phyloP scores from a whole-genome alignment of 37 sponge, comb jelly and placozoan species.

The Bolinopsis microptera region DNA sequence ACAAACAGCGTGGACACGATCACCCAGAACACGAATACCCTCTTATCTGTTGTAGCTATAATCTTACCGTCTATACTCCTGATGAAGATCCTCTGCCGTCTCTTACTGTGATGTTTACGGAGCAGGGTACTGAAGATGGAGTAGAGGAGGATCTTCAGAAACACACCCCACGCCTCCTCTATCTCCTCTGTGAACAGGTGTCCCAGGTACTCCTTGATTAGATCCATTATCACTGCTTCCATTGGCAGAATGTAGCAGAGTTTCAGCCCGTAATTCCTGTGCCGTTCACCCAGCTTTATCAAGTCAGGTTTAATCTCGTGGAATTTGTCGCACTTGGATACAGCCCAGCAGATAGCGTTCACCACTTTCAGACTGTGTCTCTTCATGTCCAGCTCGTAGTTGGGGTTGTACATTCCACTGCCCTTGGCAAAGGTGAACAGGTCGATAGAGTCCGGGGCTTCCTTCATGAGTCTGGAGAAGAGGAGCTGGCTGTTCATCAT shows the following conservation, averaged over 20 bases:
- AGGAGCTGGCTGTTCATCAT: constrained; percentile 51
- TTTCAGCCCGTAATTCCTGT: constrained; percentile 19
- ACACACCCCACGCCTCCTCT: not conserved
- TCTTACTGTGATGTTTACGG: not conserved
- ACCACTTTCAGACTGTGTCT: constrained; percentile 39
- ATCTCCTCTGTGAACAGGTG: constrained; percentile 6
- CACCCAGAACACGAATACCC: not conserved
- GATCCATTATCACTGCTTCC: not conserved
- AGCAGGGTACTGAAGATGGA: constrained; percentile 17
- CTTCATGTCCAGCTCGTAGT: constrained; percentile 64
- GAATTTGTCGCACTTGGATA: constrained; percentile 10
- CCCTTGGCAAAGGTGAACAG: constrained; percentile 53
- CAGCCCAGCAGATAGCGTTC: constrained; percentile 16
- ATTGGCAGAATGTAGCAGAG: constrained; percentile 43
- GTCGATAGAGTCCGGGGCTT: not conserved
- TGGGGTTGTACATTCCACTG: constrained; percentile 53
- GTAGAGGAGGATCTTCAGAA: constrained; percentile 9
- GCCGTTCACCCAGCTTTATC: constrained; percentile 4
- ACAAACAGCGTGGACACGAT: not conserved
- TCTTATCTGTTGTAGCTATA: not conserved
- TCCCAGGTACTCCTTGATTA: constrained; percentile 28
- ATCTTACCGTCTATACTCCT: not conserved
- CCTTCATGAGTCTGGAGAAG: constrained; percentile 55
- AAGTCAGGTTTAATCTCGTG: not conserved
- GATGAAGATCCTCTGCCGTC: not conserved